Percentiles rank a stretch among this genome's conserved stretches.
These are phyloP conservation scores for Pseudonaja textilis DNA, from an alignment of 2,113 vertebrate species.

Conservation along the genomic window DNA sequence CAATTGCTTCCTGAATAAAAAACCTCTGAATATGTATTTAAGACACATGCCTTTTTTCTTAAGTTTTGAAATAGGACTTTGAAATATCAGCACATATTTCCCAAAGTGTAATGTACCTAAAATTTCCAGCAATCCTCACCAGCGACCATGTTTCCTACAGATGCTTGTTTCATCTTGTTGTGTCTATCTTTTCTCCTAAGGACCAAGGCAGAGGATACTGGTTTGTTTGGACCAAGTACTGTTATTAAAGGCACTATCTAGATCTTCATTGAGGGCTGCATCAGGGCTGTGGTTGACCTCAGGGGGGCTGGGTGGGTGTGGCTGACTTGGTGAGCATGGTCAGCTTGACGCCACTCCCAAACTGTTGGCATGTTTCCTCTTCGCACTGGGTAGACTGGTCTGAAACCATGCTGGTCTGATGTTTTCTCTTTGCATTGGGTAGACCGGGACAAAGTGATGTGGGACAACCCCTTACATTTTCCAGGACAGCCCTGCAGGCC, in stretches of 20 bases:
- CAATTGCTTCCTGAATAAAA: background rate
- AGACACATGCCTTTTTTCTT: background rate
- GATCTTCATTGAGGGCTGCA: no score
- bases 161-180: background rate
- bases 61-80: background rate
- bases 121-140: background rate
- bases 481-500: no score
- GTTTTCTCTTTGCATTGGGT: no score
- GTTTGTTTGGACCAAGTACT: background rate
- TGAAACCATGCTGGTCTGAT: no score
- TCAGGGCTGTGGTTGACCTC: no score
- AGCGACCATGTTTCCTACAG: background rate
- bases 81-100: background rate
- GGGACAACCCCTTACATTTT: no score
- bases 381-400: no score
- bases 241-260: background rate
- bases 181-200: background rate
- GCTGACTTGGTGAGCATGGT: no score
- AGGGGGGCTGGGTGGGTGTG: no score
- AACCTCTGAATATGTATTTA: background rate
- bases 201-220: background rate
- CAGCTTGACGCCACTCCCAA: no score
- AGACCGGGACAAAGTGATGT: no score
- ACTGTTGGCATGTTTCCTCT: no score
- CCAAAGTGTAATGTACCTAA: background rate